Percentiles rank a stretch among this genome's conserved stretches.
Conservation (phyloP, 2,888 invertebrate genomes). For the Heterodera filipjevi region DNA sequence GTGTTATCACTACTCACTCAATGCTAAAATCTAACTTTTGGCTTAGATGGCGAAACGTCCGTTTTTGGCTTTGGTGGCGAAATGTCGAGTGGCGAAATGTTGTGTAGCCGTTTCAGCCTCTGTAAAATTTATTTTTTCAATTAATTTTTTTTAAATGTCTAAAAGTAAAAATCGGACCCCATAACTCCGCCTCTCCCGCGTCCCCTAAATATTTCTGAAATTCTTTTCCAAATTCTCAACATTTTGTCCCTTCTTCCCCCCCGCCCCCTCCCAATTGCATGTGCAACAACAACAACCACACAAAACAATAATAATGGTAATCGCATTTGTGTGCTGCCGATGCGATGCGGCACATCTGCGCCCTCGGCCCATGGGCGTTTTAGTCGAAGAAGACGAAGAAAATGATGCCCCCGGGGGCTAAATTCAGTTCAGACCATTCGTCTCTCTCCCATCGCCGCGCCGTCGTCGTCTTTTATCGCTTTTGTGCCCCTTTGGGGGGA, state of each 20-base stretch:
- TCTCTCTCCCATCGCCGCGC: too few species aligned
- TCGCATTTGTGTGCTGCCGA: neutral
- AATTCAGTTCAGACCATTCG: neutral
- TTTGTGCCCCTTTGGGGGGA: neutral
- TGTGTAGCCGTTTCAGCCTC: too few species aligned
- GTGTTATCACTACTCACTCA: too few species aligned
- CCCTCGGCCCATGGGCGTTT: neutral
- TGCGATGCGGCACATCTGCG: neutral
- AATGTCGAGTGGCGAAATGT: too few species aligned
- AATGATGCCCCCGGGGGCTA: constrained; percentile 5
- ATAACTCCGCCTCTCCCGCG: too few species aligned
- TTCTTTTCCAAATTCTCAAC: neutral
- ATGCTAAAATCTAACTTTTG: too few species aligned
- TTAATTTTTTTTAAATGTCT: too few species aligned
- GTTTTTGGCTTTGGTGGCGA: too few species aligned
- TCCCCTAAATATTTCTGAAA: too few species aligned
- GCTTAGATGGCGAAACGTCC: too few species aligned
- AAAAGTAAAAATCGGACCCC: too few species aligned
- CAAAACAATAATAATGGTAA: constrained; percentile 11
- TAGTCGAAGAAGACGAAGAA: neutral
- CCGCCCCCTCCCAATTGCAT: neutral
- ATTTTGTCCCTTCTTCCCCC: neutral
- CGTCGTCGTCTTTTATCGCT: neutral
- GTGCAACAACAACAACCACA: neutral
- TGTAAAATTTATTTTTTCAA: too few species aligned